Evolutionary conservation across 2,113 vertebrate species (phyloP), one percentile per base, ranked within the genome.

Genomic region (Cebidichthys violaceus): DNA sequence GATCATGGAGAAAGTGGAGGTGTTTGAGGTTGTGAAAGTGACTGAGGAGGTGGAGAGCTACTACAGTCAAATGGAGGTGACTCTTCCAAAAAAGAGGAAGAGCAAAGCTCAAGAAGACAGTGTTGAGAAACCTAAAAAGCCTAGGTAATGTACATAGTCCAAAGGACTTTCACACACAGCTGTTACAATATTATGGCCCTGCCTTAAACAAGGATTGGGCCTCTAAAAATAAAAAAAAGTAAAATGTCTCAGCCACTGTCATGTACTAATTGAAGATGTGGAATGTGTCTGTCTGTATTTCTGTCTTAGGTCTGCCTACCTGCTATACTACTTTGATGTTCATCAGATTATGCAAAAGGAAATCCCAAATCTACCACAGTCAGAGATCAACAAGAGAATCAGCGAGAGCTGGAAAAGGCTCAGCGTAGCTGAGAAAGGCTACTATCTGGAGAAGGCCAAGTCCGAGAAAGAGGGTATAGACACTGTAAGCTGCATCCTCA

Each of bases 341-440:
- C 98, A 98, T 88, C 94, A 98, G 96, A 96, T 96, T 84, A 96
- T 99, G 71, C 98, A 99, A 83, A 96, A 97, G 76, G 97, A 98
- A 85, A 95, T 96, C 8, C 97, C 97, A 0, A 96, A 97, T 83
- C 94, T 98, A 70, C 98, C 98, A 22, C 98, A 99, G 55, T 99
- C 98, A 24, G 98, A 99, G 94, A 99, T 99, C 92, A 99, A 99
- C 94, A 99, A 99, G 93, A 96, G 97, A 79, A 99, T 99, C 88
- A 99, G 98, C 9, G 98, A 99, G 93, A 99, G 96, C 77, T 99
- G 98, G 98, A 96, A 96, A 83, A 94, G 98, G 50, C 97, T 99
- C 66, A 99, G 96, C 1, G 97, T 99, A 57, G 96, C 97, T 2
- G 98, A 99, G 83, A 99, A 97, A 92, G 97, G 96, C 83, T 97